Evolutionary conservation across 2,797 vertebrate genomes (phyloP), one percentile per base, ranked within the genome.

Genomic region (Gastrophryne carolinensis): DNA sequence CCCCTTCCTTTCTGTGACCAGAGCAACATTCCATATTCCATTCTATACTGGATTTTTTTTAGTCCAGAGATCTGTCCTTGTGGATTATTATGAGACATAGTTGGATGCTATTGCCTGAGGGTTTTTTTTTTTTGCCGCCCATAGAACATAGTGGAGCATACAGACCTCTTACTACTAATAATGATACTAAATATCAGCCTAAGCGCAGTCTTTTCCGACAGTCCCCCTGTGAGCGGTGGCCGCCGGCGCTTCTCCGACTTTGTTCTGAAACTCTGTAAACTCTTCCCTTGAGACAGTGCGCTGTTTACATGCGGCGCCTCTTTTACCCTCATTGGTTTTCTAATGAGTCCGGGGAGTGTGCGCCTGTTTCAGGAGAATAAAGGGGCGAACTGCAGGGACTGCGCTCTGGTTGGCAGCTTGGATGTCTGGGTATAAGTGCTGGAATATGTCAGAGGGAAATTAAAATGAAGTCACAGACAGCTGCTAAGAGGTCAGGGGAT

Each of bases 401-500:
- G 21, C 52, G 57, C 39, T 23, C 21, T 17, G 23, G 15, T 15
- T 4, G 63, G 17, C 10, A 24, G 15, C n/a, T 24, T 9, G 12
- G 21, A 12, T 2, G 53, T 68, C 47, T 60, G 21, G 23, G 52
- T 60, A n/a, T 50, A 49, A 30, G 27, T 60, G 30, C 68, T 44
- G 44, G 62, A 13, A 26, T 26, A 32, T 35, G 53, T 44, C n/a
- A 50, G 21, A 57, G n/a, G 35, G 57, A 35, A 29, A 65, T 66
- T 52, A 32, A 74, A 56, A 56, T 57, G 21, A 58, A 47, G 29
- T n/a, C 2, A 23, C 52, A 35, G 39, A 66, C 52, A 75, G 53
- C 62, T 67, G 72, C 35, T 34, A 6, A 56, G 34, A 23, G 27
- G 10, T 21, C 15, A 5, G 2, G 17, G 7, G 15, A 27, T 56